These are phyloP conservation scores for Crotalus helleri DNA, from an alignment of 2,113 vertebrate species.

Conservation along the genomic window DNA sequence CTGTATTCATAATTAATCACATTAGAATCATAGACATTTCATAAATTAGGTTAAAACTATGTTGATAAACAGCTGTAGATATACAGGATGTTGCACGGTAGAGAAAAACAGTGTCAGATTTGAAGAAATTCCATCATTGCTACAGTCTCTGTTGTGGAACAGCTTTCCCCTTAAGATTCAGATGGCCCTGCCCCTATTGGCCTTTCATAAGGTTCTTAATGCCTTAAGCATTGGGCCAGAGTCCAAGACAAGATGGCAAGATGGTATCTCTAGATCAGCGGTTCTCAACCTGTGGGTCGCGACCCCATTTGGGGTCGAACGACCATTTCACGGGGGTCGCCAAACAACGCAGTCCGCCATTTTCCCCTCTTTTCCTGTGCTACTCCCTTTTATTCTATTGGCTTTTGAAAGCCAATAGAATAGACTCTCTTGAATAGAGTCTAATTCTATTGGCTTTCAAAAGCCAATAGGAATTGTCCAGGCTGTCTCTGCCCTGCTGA, in stretches of 20 bases:
- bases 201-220: neutral
- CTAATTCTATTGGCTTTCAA: too few relatives aligned
- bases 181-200: neutral
- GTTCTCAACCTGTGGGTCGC: too few relatives aligned
- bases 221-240: neutral
- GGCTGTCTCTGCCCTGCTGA: too few relatives aligned
- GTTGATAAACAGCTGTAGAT: neutral
- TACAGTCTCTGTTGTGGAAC: neutral
- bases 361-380: too few relatives aligned
- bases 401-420: too few relatives aligned
- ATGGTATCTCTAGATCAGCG: neutral
- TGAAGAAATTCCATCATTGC: conserved; percentile 15
- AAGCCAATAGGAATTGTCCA: too few relatives aligned
- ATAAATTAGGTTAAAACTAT: neutral
- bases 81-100: neutral
- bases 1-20: neutral
- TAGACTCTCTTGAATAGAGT: too few relatives aligned
- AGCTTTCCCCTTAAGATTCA: neutral
- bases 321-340: too few relatives aligned
- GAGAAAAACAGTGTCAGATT: neutral
- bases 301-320: too few relatives aligned
- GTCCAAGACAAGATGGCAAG: neutral
- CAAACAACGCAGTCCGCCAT: too few relatives aligned
- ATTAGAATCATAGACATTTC: neutral
- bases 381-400: too few relatives aligned